Conservation (phyloP, 92 coral and sea anemone species). For the Zoanthus sociatus region DNA sequence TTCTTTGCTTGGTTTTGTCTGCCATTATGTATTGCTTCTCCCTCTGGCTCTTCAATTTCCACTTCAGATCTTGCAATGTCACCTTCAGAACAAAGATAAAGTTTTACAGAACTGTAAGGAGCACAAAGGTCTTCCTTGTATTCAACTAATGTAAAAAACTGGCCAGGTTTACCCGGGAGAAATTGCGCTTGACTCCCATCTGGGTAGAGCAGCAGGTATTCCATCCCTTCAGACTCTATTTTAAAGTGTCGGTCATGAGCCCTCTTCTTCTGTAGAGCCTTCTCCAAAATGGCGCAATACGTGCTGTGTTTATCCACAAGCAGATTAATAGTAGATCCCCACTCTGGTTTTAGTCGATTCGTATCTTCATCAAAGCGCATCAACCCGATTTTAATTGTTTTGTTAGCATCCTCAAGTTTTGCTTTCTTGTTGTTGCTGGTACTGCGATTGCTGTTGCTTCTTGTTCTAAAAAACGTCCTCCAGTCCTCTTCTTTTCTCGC, state of each 20-base stretch:
- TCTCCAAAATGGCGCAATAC: conserved; percentile 42
- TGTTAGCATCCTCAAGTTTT: conserved; percentile 43
- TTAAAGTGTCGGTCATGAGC: conserved; percentile 49
- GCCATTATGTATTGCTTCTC: conserved; percentile 25
- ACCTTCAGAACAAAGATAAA: conserved; percentile 40
- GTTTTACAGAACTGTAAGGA: conserved; percentile 48
- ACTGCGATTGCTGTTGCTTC: conserved; percentile 19
- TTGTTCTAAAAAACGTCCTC: conserved; percentile 19
- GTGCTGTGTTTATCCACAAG: conserved; percentile 46
- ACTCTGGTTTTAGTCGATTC: conserved; percentile 47
- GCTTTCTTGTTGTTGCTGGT: conserved; percentile 35
- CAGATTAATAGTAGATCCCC: conserved; percentile 34
- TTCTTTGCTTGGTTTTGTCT: conserved; percentile 14
- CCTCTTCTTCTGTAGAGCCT: conserved; percentile 51
- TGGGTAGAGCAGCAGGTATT: conserved; percentile 42
- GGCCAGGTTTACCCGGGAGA: conserved; percentile 39
- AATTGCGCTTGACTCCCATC: conserved; percentile 42
- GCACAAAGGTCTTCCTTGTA: conserved; percentile 18
- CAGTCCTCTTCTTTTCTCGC: conserved; percentile 19
- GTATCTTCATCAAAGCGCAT: conserved; percentile 31
- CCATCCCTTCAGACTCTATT: conserved; percentile 23
- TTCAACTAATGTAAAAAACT: conserved; percentile 29
- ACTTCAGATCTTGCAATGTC: conserved; percentile 30
- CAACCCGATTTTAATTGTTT: conserved; percentile 42
- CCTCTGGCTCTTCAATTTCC: conserved; percentile 29